Conservation (phyloP, 2,888 invertebrate genomes). For the Girardia tigrina region DNA sequence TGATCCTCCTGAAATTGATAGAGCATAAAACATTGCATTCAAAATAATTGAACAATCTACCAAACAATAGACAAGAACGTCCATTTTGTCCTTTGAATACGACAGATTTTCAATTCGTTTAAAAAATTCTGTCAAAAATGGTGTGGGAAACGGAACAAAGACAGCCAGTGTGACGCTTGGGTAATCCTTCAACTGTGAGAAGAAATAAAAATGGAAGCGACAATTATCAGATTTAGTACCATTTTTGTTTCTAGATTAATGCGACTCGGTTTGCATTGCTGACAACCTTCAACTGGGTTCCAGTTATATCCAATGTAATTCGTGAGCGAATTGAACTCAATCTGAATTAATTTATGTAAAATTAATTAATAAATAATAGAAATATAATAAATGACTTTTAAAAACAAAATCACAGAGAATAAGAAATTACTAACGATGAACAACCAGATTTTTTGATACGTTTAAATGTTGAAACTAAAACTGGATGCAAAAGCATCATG, state of each 20-base stretch:
- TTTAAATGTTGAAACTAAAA: no score
- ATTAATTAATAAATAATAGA: no score
- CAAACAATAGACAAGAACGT: conserved; percentile 53
- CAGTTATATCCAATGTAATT: conserved; percentile 80
- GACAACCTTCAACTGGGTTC: conserved; percentile 60
- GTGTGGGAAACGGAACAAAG: conserved; percentile 71
- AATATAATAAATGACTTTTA: no score
- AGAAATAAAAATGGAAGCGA: not conserved
- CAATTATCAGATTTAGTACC: no score
- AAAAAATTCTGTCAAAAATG: conserved; percentile 79
- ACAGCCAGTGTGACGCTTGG: conserved; percentile 52
- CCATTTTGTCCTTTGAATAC: conserved; percentile 65
- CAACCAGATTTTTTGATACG: no score
- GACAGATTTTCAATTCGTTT: conserved; percentile 59
- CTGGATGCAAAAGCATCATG: no score
- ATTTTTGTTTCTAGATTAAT: conserved; percentile 53
- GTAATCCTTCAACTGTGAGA: conserved; percentile 53
- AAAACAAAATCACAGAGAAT: no score
- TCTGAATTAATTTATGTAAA: no score
- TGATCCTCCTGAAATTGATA: conserved; percentile 53
- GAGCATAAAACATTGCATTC: not conserved
- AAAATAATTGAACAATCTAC: no score
- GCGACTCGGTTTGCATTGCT: conserved; percentile 48
- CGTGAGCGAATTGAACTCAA: conserved; percentile 63
- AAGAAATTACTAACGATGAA: no score